Evolutionary conservation across 1,140 invertebrate species (phyloP).

Genomic region (Subanguina moxae): DNA sequence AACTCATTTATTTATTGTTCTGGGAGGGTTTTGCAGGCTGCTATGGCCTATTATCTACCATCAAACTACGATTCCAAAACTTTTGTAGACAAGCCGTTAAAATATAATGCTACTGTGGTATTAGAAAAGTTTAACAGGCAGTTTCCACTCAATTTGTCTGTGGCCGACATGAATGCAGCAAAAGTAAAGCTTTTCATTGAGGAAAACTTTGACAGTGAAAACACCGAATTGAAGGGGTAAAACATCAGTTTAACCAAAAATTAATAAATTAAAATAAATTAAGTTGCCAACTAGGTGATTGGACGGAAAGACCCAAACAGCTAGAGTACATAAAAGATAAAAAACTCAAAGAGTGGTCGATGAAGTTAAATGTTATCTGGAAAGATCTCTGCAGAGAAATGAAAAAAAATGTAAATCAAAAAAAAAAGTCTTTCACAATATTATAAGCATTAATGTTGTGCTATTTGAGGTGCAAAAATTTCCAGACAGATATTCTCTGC

Average conservation of each 20-base stretch:
- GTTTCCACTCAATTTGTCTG: constrained; percentile 20
- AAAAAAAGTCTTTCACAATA: too few species aligned
- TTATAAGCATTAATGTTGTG: too few species aligned
- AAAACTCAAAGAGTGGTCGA: constrained; percentile 31
- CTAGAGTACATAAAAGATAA: constrained; percentile 34
- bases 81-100: constrained; percentile 45
- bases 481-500: constrained; percentile 28
- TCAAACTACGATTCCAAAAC: constrained; percentile 40
- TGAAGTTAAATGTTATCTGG: constrained; percentile 38
- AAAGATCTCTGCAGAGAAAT: constrained; percentile 35
- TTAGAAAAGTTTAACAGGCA: constrained; percentile 14
- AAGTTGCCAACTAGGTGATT: constrained; percentile 34
- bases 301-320: constrained; percentile 27
- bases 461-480: constrained; percentile 7
- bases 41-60: constrained; percentile 4
- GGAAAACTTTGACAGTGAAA: constrained; percentile 35
- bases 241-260: background rate
- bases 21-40: constrained; percentile 32
- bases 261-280: constrained; percentile 8
- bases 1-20: constrained; percentile 40
- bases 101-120: constrained; percentile 22
- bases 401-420: constrained; percentile 56
- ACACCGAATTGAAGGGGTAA: constrained; percentile 25
- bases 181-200: constrained; percentile 32
- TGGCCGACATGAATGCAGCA: constrained; percentile 26